Conservation (phyloP, 1,140 invertebrate species). For the Chrysoperla carnea region DNA sequence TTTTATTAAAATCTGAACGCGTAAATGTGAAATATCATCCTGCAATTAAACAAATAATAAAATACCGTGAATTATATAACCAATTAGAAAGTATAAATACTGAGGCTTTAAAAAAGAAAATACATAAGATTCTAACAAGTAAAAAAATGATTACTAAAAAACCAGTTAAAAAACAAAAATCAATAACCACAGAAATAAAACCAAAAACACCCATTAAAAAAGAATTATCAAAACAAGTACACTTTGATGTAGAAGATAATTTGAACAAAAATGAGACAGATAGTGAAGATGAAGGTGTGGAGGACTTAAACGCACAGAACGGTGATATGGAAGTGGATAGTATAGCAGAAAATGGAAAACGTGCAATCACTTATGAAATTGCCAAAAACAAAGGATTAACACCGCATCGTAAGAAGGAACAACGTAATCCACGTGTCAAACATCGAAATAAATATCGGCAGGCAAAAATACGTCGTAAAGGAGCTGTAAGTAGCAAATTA, state of each 20-base stretch:
- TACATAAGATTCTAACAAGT: slow-evolving; percentile 24
- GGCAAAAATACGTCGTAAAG: slow-evolving; percentile 76
- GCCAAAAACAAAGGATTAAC: slow-evolving; percentile 89
- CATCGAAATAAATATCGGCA: slow-evolving; percentile 81
- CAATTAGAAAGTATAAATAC: slow-evolving; percentile 51
- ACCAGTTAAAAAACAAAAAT: slow-evolving; percentile 3
- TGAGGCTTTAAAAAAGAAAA: slow-evolving; percentile 39
- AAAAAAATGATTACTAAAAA: slow-evolving; percentile 4
- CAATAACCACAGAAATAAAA: slow-evolving; percentile 2
- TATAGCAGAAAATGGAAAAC: slow-evolving; percentile 32
- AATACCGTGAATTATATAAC: slow-evolving; percentile 57
- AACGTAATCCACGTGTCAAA: slow-evolving; percentile 84
- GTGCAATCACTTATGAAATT: slow-evolving; percentile 83
- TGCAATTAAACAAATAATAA: slow-evolving; percentile 62
- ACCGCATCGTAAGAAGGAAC: slow-evolving; percentile 74
- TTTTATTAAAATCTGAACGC: slow-evolving; percentile 61
- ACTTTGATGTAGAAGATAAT: slow-evolving; percentile 8
- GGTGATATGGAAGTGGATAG: slow-evolving; percentile 11
- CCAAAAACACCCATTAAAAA: slow-evolving; percentile 4
- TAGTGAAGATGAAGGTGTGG: slow-evolving; percentile 13
- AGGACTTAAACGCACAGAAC: slow-evolving; percentile 13
- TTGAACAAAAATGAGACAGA: slow-evolving; percentile 20
- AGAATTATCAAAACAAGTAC: slow-evolving; percentile 4
- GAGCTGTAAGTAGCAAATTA: slow-evolving; percentile 39
- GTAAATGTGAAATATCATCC: slow-evolving; percentile 60